Evolutionary conservation across 2,888 invertebrate species (phyloP).

Genomic region (Azorinus chamasolen): DNA sequence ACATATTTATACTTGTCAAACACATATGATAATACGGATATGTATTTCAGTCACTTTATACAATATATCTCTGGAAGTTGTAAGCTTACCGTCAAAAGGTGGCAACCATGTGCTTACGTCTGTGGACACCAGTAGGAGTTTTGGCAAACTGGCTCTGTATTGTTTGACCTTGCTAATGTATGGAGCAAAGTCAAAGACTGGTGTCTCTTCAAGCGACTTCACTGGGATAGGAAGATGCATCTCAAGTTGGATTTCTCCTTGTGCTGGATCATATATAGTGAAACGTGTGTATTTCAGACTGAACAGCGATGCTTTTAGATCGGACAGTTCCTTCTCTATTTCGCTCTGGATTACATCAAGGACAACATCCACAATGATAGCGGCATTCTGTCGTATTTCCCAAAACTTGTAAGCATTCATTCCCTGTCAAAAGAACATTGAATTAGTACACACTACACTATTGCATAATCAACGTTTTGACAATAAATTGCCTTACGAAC

Average conservation of each 20-base stretch:
- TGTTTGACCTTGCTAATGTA: conserved; percentile 50
- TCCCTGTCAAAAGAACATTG: conserved; percentile 53
- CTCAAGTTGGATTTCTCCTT: conserved; percentile 69
- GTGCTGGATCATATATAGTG: conserved; percentile 60
- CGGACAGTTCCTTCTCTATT: conserved; percentile 59
- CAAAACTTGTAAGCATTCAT: conserved; percentile 72
- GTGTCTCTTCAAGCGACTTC: conserved; percentile 56
- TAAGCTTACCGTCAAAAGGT: conserved; percentile 94
- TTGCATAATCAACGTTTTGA: neutral
- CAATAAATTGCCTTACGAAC: neutral
- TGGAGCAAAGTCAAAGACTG: conserved; percentile 43
- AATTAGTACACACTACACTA: neutral
- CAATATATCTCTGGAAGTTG: no score
- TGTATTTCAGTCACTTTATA: no score
- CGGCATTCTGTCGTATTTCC: conserved; percentile 71
- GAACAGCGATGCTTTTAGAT: conserved; percentile 38
- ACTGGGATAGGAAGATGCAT: conserved; percentile 64
- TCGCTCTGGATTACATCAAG: conserved; percentile 59
- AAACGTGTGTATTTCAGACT: conserved; percentile 50
- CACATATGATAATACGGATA: no score
- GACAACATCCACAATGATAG: conserved; percentile 47
- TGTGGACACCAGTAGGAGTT: conserved; percentile 89
- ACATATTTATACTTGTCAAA: no score
- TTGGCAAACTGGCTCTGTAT: conserved; percentile 61
- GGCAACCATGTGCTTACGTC: conserved; percentile 93